Percentiles rank a stretch among this genome's conserved stretches.
Evolutionary conservation across 2,113 vertebrate species (phyloP).

Genomic region (Bubo scandiacus): DNA sequence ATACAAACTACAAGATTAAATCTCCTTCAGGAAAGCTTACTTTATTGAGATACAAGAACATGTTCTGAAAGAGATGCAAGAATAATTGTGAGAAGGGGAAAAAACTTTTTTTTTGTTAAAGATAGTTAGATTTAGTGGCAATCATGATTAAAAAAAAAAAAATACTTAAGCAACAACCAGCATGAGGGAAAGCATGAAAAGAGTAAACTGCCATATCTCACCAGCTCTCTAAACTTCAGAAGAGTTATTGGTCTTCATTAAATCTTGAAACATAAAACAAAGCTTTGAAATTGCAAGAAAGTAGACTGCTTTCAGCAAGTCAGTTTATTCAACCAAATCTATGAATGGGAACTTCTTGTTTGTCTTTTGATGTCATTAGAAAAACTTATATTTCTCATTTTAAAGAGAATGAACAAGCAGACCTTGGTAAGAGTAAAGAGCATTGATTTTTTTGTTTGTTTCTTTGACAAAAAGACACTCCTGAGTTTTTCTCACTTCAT

Average conservation of each 20-base stretch:
- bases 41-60: background rate
- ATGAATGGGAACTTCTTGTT: background rate
- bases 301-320: background rate
- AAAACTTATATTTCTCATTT: background rate
- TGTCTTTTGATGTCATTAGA: background rate
- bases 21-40: background rate
- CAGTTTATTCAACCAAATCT: background rate
- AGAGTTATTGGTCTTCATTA: background rate
- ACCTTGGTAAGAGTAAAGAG: background rate
- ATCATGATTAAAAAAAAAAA: background rate
- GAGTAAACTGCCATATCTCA: background rate
- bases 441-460: background rate
- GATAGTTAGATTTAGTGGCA: background rate
- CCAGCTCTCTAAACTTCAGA: background rate
- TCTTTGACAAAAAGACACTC: background rate
- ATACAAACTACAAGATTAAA: background rate
- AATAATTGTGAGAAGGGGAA: background rate
- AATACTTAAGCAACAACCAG: background rate
- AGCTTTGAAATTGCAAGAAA: background rate
- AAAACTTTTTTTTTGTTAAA: background rate
- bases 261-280: background rate
- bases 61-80: background rate
- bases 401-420: background rate
- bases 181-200: background rate
- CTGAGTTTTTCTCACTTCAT: background rate